Percentiles rank a stretch among this genome's conserved stretches.
Evolutionary conservation across 2,113 vertebrate genomes (phyloP).

Genomic region (Notothenia coriiceps): DNA sequence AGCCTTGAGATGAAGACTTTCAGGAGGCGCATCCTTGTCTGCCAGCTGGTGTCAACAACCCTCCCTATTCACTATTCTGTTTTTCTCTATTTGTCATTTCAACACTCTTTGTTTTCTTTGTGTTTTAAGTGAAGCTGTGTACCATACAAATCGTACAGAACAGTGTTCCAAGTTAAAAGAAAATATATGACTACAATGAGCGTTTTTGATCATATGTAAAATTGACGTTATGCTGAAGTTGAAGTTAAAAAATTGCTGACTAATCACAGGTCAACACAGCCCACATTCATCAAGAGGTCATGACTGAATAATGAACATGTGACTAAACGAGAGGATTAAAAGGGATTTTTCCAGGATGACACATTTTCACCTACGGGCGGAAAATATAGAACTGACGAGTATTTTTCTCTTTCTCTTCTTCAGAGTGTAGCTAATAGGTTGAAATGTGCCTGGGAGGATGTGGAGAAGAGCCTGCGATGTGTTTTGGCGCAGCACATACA

Average conservation of each 20-base stretch:
- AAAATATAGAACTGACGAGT: conserved; percentile 11
- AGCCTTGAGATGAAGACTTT: conserved; percentile 70
- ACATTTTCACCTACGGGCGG: conserved; percentile 20
- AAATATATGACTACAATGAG: neutral
- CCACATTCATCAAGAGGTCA: neutral
- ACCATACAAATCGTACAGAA: neutral
- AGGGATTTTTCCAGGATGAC: conserved; percentile 1
- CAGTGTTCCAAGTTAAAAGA: neutral
- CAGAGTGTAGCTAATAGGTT: conserved; percentile 44
- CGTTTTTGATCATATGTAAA: neutral
- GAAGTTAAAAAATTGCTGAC: neutral
- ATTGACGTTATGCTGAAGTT: neutral
- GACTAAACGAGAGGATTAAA: conserved; percentile 12
- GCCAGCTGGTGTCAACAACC: conserved; percentile 65
- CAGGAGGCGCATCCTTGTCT: conserved; percentile 58
- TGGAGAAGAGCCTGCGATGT: conserved; percentile 19
- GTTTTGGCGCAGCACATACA: conserved; percentile 10
- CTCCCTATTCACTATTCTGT: conserved; percentile 3
- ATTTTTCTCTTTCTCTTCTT: neutral
- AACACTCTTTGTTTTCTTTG: neutral
- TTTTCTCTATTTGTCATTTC: conserved; percentile 10
- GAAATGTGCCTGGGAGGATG: conserved; percentile 44
- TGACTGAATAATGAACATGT: neutral
- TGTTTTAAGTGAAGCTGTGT: neutral
- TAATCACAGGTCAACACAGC: conserved; percentile 23